These are phyloP conservation scores for Uloborus plumipes DNA, from an alignment of 2,888 invertebrate species.

Conservation along the genomic window DNA sequence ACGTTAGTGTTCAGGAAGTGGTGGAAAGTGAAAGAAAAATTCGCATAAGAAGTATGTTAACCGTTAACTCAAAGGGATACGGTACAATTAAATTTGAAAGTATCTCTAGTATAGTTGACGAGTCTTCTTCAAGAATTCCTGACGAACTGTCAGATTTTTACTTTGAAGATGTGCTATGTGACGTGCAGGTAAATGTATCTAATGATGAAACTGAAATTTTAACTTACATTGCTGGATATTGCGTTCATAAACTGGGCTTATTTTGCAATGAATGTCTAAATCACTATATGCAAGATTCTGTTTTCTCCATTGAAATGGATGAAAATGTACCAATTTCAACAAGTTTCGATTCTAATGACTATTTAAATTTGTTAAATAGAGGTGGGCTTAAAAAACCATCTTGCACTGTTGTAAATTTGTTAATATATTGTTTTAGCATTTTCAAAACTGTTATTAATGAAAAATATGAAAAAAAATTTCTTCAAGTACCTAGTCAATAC, in stretches of 20 bases:
- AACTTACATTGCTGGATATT: background rate
- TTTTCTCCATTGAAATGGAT: background rate
- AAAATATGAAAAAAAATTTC: background rate
- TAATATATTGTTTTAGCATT: background rate
- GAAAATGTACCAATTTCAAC: background rate
- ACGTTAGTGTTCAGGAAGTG: slow-evolving; percentile 18
- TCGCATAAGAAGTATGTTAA: background rate
- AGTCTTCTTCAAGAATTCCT: too few relatives aligned
- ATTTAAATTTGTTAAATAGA: background rate
- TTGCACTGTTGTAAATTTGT: background rate
- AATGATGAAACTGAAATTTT: background rate
- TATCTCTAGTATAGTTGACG: too few relatives aligned
- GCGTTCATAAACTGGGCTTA: background rate
- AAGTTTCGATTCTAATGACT: background rate
- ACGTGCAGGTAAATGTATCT: background rate
- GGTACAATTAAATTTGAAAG: too few relatives aligned
- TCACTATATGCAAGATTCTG: background rate
- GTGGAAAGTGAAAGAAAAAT: slow-evolving; percentile 22
- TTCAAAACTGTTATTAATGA: background rate
- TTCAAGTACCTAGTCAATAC: background rate
- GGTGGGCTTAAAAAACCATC: background rate
- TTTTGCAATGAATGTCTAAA: background rate
- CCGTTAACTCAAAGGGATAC: too few relatives aligned
- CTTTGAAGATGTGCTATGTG: background rate
- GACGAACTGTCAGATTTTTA: background rate